Conservation (phyloP, 2,113 vertebrate species). For the Talpa occidentalis region DNA sequence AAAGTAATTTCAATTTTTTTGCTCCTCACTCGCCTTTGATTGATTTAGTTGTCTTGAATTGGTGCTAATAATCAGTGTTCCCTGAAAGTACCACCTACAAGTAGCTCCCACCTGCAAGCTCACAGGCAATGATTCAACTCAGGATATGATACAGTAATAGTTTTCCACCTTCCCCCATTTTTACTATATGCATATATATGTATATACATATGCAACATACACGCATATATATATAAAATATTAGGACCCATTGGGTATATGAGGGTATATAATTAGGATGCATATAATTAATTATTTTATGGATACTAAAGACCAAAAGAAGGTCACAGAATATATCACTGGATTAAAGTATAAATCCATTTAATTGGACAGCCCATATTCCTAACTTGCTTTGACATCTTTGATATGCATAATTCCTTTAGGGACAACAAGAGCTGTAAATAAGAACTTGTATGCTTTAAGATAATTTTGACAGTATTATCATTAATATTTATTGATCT, state of each 20-base stretch:
- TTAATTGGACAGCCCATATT: neutral
- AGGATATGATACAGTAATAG: neutral
- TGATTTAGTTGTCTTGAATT: neutral
- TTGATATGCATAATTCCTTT: neutral
- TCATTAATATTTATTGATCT: neutral
- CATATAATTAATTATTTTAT: neutral
- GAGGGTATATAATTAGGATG: no score
- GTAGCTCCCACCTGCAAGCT: neutral
- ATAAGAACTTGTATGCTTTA: neutral
- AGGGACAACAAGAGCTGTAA: neutral
- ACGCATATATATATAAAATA: no score
- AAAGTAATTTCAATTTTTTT: conserved; percentile 67
- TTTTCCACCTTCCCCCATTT: neutral
- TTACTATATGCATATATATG: no score
- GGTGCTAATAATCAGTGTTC: neutral
- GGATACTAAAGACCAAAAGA: neutral
- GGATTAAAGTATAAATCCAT: neutral
- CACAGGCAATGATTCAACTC: neutral
- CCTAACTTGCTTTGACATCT: neutral
- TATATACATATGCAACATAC: no score
- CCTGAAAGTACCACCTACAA: neutral
- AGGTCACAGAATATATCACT: neutral
- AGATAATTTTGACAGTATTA: neutral
- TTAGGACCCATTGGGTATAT: no score
- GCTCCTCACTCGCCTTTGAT: conserved; percentile 13